Conservation (phyloP, 2,888 invertebrate species). For the Dyspetes luteomarginatus region DNA sequence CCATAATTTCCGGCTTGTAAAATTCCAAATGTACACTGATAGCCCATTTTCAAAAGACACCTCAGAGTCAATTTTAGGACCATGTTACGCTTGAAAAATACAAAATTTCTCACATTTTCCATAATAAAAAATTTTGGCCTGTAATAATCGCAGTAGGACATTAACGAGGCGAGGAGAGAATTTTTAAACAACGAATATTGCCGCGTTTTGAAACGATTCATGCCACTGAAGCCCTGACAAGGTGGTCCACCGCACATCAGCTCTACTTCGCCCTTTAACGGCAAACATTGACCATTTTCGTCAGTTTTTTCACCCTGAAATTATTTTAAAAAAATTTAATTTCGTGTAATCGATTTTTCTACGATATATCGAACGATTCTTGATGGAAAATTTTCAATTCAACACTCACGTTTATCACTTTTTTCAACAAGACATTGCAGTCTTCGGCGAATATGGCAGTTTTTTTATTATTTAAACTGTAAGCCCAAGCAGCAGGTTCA, state of each 20-base stretch:
- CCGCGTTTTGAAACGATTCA: constrained; percentile 94
- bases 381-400: neutral
- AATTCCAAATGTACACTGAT: constrained; percentile 94
- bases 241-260: constrained; percentile 94
- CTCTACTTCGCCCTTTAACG: constrained; percentile 92
- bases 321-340: constrained; percentile 10
- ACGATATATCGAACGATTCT: neutral
- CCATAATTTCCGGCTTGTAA: constrained; percentile 94
- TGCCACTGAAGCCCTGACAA: constrained; percentile 95
- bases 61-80: constrained; percentile 91
- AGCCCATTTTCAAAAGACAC: constrained; percentile 92
- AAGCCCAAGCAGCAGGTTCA: constrained; percentile 91
- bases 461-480: constrained; percentile 89
- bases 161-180: constrained; percentile 91
- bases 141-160: constrained; percentile 94
- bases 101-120: constrained; percentile 94
- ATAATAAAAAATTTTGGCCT: constrained; percentile 92
- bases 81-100: constrained; percentile 92
- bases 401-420: constrained; percentile 86
- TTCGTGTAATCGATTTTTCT: constrained; percentile 12
- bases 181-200: constrained; percentile 94
- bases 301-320: constrained; percentile 84
- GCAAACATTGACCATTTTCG: constrained; percentile 86
- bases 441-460: constrained; percentile 92
- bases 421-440: constrained; percentile 89